These are phyloP conservation scores for Rhinophrynus dorsalis DNA, from an alignment of 2,797 vertebrate species.

Conservation along the genomic window DNA sequence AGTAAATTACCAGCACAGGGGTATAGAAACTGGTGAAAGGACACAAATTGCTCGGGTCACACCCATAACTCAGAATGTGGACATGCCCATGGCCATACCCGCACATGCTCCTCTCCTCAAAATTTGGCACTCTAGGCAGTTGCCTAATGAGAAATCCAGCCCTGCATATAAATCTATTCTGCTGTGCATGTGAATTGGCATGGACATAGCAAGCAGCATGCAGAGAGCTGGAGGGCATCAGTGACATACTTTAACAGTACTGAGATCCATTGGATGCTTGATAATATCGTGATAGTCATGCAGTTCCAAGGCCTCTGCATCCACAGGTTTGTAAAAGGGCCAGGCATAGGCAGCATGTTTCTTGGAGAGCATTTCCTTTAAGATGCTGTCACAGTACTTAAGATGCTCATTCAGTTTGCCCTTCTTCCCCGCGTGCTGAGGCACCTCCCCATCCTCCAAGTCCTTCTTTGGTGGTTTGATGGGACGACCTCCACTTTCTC, in stretches of 20 bases:
- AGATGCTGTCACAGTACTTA: constrained; percentile 83
- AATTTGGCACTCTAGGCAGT: too few species aligned
- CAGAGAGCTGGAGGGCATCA: constrained; percentile 41
- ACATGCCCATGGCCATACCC: too few species aligned
- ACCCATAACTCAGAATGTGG: too few species aligned
- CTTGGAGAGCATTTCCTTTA: constrained; percentile 93
- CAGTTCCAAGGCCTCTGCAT: constrained; percentile 85
- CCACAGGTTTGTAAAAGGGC: constrained; percentile 95
- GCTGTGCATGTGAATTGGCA: too few species aligned
- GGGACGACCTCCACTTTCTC: constrained; percentile 73
- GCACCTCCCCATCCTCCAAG: constrained; percentile 72
- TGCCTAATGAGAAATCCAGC: too few species aligned
- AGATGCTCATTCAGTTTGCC: constrained; percentile 79
- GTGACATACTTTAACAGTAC: constrained; percentile 87
- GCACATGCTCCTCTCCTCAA: too few species aligned
- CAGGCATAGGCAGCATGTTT: constrained; percentile 88
- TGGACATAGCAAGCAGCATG: background rate
- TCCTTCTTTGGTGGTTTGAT: constrained; percentile 77
- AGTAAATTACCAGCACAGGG: too few species aligned
- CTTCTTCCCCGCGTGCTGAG: constrained; percentile 68
- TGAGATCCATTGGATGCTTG: constrained; percentile 97
- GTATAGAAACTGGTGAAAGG: too few species aligned
- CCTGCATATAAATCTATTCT: too few species aligned
- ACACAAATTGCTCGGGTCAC: too few species aligned
- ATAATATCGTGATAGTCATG: constrained; percentile 96